Conservation (phyloP, 2,797 vertebrate species). For the Rhinella marina region DNA sequence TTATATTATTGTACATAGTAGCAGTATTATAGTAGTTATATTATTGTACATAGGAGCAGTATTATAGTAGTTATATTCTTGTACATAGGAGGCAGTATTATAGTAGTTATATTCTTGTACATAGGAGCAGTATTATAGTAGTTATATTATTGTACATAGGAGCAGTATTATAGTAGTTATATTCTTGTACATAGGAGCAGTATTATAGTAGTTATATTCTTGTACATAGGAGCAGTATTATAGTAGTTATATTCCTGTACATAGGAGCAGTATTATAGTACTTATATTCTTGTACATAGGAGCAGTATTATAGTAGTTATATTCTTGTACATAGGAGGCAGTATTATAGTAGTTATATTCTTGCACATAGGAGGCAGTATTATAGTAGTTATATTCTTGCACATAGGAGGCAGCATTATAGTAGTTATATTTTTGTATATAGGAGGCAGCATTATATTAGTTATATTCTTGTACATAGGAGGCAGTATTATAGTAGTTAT, state of each 20-base stretch:
- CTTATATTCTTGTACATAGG: not conserved
- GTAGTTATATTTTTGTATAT: conserved; percentile 5
- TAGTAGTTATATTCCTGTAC: conserved; percentile 8
- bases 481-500: conserved; percentile 8
- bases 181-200: not conserved
- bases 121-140: conserved; percentile 1
- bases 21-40: conserved; percentile 6
- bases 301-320: conserved; percentile 14
- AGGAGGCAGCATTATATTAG: not conserved
- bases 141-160: not conserved
- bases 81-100: not conserved
- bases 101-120: conserved; percentile 3
- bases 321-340: not conserved
- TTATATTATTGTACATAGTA: not conserved
- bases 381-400: not conserved
- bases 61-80: conserved; percentile 6
- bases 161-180: not conserved
- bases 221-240: conserved; percentile 2
- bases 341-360: conserved; percentile 17
- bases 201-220: conserved; percentile 13
- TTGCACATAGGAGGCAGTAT: not conserved
- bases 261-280: not conserved
- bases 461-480: not conserved
- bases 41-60: not conserved
- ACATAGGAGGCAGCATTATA: not conserved